A percentile compares a stretch with the other conserved stretches of the same genome.
Conservation (phyloP, 2,113 vertebrate species). For the Laticauda laticaudata region DNA sequence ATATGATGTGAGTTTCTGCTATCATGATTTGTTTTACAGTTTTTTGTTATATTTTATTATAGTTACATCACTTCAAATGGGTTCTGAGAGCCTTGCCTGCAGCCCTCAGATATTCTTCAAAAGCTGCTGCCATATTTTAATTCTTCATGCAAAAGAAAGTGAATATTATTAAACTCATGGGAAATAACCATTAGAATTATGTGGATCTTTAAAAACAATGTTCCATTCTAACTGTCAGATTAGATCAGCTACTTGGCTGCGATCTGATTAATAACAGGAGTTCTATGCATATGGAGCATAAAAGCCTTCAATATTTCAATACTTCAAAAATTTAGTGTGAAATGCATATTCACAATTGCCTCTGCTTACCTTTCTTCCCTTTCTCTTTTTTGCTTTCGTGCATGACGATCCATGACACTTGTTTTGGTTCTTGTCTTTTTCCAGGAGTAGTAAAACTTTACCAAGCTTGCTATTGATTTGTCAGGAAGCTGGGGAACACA, state of each 20-base stretch:
- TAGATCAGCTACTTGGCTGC: neutral
- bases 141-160: neutral
- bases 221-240: neutral
- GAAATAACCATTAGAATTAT: neutral
- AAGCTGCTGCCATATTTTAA: neutral
- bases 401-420: conserved; percentile 95
- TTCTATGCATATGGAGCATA: neutral
- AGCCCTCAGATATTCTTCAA: neutral
- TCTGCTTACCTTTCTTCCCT: conserved; percentile 83
- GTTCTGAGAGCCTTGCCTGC: neutral
- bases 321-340: neutral
- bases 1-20: neutral
- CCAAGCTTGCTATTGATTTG: conserved; percentile 93
- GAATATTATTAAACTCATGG: neutral
- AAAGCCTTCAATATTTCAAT: neutral
- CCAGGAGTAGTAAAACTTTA: conserved; percentile 97
- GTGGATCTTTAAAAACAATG: neutral
- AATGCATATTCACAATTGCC: neutral
- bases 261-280: conserved; percentile 16
- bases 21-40: neutral
- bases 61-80: neutral
- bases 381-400: conserved; percentile 89
- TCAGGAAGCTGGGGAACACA: conserved; percentile 85
- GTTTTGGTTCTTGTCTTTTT: conserved; percentile 97
- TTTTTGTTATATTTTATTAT: neutral